Base-by-base conservation (phyloP, 2,888 invertebrate genomes). In the Tribolium freemani region DNA sequence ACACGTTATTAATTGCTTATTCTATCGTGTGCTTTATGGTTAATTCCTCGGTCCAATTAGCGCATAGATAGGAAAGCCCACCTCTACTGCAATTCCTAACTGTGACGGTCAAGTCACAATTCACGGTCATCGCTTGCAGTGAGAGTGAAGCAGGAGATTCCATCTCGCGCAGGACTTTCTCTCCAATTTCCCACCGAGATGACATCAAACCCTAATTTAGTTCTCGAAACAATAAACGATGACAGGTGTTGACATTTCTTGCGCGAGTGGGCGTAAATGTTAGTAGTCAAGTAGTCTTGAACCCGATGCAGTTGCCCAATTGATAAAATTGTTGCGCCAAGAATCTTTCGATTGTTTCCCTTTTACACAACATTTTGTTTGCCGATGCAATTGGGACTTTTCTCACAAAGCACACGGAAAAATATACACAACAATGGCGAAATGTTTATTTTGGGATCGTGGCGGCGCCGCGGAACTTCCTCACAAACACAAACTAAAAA, bases 61-160 rank as follows among this genome's bases (percentile, higher is more conserved):
- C 26, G 26, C 26, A 5, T 26, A 1, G 2, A 26, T 26, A 26
- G 11, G 11, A 45, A 45, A 11, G 8, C 45, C n/a, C n/a, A 45
- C 3, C 45, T 6, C 45, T 21, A 8, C 5, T 16, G 13, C 38
- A 20, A 60, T 60, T 31, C 50, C 26, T 13, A 60, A 50, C 63
- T 63, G 51, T 63, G 63, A 51, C 63, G 63, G 63, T 63, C 63
- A 63, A 61, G 26, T 61, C 50, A 11, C 10, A 38, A 63, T 63
- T 63, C 63, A 63, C 63, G 63, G 63, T 50, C 63, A 51, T 4
- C 13, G 11, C 26, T 61, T 63, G 63, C 38, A 63, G 63, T 51
- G 63, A 63, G 63, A 63, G 63, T 61, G 61, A 46, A 13, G 30
- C 48, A 16, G 58, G 31, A 38, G 21, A 53, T 60, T 60, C 46